A percentile compares a stretch with the other conserved stretches of the same genome.
phyloP scores from a whole-genome alignment of 1,140 invertebrate genomes.

The Trinorchestia longiramus region DNA sequence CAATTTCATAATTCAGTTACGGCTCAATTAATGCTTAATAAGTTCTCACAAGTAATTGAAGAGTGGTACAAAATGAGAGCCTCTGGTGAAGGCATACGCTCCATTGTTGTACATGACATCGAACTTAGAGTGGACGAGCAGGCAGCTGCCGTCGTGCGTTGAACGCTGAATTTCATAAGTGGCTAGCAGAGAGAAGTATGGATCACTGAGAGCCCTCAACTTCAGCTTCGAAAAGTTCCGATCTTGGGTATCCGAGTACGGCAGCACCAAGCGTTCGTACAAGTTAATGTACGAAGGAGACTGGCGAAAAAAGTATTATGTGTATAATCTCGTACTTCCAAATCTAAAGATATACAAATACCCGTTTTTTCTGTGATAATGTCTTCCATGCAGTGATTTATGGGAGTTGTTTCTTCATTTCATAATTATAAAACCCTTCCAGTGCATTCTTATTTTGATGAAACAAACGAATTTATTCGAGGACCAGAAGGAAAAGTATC shows the following conservation, averaged over 20 bases:
- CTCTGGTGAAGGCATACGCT: conserved; percentile 57
- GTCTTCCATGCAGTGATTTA: no score
- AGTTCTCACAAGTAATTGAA: conserved; percentile 60
- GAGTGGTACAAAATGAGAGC: conserved; percentile 56
- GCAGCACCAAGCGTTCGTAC: conserved; percentile 57
- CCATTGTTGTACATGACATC: conserved; percentile 63
- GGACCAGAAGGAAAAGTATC: no score
- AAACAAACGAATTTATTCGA: no score
- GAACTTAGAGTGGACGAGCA: conserved; percentile 55
- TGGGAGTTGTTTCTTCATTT: neutral
- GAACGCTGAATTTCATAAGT: conserved; percentile 60
- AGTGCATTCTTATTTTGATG: no score
- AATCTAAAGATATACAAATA: no score
- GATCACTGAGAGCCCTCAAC: conserved; percentile 38
- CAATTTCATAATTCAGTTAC: neutral
- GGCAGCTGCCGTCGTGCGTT: conserved; percentile 59
- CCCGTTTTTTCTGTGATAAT: no score
- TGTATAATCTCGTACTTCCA: neutral
- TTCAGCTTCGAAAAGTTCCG: conserved; percentile 55
- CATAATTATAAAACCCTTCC: neutral
- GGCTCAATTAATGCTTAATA: neutral
- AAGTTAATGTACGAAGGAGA: conserved; percentile 10
- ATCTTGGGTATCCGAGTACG: conserved; percentile 57
- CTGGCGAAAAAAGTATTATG: neutral
- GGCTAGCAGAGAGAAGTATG: conserved; percentile 59